Evolutionary conservation across 2,797 vertebrate genomes (phyloP).

Genomic region (Aselliscus stoliczkanus): DNA sequence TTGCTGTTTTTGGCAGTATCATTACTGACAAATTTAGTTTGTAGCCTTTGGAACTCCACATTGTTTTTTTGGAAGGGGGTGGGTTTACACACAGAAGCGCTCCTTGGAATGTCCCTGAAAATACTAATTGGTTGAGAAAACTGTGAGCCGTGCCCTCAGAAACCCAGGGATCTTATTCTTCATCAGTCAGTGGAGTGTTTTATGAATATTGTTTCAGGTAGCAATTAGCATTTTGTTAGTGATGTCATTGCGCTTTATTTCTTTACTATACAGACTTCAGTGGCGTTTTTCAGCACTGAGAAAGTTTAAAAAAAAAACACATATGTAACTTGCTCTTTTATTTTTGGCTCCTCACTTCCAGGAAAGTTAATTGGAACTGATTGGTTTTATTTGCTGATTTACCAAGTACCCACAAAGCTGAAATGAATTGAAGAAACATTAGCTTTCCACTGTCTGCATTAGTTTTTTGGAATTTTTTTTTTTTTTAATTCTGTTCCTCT

Average conservation of each 20-base stretch:
- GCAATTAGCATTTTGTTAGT: slow-evolving; percentile 50
- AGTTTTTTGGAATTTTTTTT: not conserved
- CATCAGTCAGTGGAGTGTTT: not conserved
- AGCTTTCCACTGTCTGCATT: slow-evolving; percentile 34
- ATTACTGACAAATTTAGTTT: not conserved
- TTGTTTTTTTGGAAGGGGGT: not conserved
- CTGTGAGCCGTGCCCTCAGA: not conserved
- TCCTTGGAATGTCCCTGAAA: not conserved
- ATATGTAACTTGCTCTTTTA: slow-evolving; percentile 24
- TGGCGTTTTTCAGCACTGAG: slow-evolving; percentile 42
- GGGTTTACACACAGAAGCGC: not conserved
- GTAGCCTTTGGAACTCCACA: not conserved
- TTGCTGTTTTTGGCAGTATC: not conserved
- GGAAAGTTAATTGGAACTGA: slow-evolving; percentile 61
- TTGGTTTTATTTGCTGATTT: slow-evolving; percentile 68
- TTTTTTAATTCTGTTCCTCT: not conserved
- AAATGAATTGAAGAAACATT: slow-evolving; percentile 35
- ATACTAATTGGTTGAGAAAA: not conserved
- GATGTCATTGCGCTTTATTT: not conserved
- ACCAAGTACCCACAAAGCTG: slow-evolving; percentile 29
- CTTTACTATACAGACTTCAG: not conserved
- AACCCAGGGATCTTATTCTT: not conserved
- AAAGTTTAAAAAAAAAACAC: not conserved
- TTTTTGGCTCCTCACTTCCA: slow-evolving; percentile 55
- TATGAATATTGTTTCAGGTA: slow-evolving; percentile 40